phyloP scores from a whole-genome alignment of 1,140 invertebrate genomes.

The Thaumetopoea pityocampa region DNA sequence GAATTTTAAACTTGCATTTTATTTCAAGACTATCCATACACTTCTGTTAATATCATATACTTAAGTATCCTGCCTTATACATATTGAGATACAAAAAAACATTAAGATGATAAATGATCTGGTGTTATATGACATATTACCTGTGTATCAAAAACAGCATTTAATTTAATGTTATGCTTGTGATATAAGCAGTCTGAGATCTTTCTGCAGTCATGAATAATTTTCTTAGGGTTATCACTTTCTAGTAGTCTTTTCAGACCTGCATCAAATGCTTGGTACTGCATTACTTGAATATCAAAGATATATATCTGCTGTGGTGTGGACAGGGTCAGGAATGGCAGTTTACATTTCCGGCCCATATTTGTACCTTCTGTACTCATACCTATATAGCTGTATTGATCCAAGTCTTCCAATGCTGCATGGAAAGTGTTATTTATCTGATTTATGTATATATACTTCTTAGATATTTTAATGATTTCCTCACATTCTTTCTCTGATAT shows the following conservation, averaged over 20 bases:
- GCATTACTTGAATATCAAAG: conserved; percentile 72
- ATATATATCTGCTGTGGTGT: conserved; percentile 70
- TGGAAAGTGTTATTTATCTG: conserved; percentile 66
- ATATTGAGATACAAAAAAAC: too few relatives aligned
- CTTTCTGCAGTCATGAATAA: conserved; percentile 72
- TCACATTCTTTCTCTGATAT: conserved; percentile 64
- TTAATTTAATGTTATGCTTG: conserved; percentile 68
- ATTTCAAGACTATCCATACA: too few relatives aligned
- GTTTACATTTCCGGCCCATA: conserved; percentile 69
- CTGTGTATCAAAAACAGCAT: conserved; percentile 74
- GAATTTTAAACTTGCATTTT: too few relatives aligned
- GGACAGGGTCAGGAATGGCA: conserved; percentile 67
- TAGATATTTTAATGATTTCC: conserved; percentile 57
- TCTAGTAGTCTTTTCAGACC: conserved; percentile 66
- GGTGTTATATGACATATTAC: conserved; percentile 29
- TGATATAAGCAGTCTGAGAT: conserved; percentile 72
- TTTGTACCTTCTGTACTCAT: conserved; percentile 62
- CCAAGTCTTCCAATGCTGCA: conserved; percentile 60
- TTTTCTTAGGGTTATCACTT: conserved; percentile 64
- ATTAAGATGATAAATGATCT: not conserved
- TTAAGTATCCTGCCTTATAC: too few relatives aligned
- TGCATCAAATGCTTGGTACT: conserved; percentile 65
- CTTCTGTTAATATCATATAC: too few relatives aligned
- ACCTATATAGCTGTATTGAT: conserved; percentile 50
- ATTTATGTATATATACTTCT: conserved; percentile 66